Evolutionary conservation across 2,113 vertebrate species (phyloP).

Genomic region (Atrichornis clamosus): DNA sequence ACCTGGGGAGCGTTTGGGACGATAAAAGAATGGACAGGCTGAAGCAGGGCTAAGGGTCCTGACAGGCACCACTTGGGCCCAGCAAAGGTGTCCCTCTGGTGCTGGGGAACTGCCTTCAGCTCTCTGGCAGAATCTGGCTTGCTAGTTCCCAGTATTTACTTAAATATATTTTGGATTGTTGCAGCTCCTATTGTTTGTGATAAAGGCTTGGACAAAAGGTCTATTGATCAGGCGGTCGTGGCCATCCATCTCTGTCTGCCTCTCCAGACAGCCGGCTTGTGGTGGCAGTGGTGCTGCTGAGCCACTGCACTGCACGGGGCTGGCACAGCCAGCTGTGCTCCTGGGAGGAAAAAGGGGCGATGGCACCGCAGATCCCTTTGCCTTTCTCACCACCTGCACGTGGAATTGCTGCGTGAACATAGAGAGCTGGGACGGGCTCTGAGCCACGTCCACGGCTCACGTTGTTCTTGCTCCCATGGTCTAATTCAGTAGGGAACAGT

Average conservation of each 20-base stretch:
- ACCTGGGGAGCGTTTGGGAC: rapidly evolving
- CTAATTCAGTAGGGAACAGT: neutral
- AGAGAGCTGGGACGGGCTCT: rapidly evolving
- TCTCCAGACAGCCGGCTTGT: rapidly evolving
- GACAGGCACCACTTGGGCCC: neutral
- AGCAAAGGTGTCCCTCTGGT: neutral
- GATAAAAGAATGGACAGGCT: neutral
- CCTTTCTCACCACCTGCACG: rapidly evolving
- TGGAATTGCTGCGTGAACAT: rapidly evolving
- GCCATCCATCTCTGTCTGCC: slow-evolving; percentile 19
- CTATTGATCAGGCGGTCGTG: neutral
- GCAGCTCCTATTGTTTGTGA: neutral
- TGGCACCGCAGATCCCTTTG: neutral
- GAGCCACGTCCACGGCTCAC: neutral
- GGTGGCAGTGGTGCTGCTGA: neutral
- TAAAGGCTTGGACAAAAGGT: slow-evolving; percentile 31
- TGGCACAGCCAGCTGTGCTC: neutral
- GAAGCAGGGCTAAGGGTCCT: neutral
- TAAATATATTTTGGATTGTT: neutral
- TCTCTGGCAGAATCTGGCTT: neutral
- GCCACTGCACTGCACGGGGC: neutral
- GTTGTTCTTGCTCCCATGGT: neutral
- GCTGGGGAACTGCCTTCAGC: neutral
- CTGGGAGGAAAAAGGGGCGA: neutral
- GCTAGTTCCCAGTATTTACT: neutral